Percentiles rank a stretch among this genome's conserved stretches.
Evolutionary conservation across 2,888 invertebrate genomes (phyloP).

Genomic region (Philhelius pedissequus): DNA sequence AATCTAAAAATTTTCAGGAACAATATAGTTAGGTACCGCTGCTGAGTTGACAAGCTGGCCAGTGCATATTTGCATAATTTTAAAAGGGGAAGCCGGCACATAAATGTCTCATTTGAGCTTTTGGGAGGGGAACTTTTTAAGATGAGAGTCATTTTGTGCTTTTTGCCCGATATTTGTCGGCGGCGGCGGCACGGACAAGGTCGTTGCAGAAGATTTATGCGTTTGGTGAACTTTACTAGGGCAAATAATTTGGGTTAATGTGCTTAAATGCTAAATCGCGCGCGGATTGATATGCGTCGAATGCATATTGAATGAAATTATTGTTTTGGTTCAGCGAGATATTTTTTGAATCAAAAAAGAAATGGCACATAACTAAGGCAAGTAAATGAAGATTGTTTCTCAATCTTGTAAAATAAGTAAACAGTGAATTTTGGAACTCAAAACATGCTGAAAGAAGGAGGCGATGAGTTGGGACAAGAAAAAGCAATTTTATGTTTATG

Average conservation of each 20-base stretch:
- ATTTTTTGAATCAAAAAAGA: background rate
- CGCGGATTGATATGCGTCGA: background rate
- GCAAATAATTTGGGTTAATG: conserved; percentile 39
- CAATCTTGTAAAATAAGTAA: too few species aligned
- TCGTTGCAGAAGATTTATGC: conserved; percentile 57
- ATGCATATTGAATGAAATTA: background rate
- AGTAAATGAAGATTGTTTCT: too few species aligned
- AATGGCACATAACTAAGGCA: too few species aligned
- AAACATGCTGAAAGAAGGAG: too few species aligned
- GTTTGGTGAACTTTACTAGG: conserved; percentile 45
- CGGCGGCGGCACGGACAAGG: conserved; percentile 21
- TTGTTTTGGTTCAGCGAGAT: background rate
- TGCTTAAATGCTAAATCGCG: background rate
- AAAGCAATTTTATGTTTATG: too few species aligned
- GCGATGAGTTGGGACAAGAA: too few species aligned
- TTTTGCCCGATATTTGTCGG: background rate
- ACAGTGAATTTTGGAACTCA: too few species aligned
- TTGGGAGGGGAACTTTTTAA: conserved; percentile 24
- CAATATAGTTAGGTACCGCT: conserved; percentile 3
- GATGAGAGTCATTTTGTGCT: background rate
- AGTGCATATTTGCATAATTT: background rate
- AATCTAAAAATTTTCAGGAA: background rate
- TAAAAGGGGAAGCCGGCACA: background rate
- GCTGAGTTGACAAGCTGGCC: conserved; percentile 5
- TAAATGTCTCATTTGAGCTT: conserved; percentile 18